These are phyloP conservation scores for Geothlypis trichas DNA, from an alignment of 2,113 vertebrate genomes.

Conservation along the genomic window DNA sequence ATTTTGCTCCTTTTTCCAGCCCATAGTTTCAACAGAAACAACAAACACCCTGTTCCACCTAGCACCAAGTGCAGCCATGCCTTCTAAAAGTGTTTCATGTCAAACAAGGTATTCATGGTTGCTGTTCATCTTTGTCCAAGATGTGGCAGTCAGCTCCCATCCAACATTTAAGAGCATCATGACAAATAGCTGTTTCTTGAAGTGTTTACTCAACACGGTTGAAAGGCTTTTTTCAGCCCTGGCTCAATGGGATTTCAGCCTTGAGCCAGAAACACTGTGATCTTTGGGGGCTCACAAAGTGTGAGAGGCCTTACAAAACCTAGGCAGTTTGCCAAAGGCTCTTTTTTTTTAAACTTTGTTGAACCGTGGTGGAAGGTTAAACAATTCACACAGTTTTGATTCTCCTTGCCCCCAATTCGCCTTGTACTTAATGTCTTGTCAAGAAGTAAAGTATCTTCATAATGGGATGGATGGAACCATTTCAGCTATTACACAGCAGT, in stretches of 20 bases:
- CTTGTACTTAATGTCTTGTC: constrained; percentile 52
- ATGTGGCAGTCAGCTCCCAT: background rate
- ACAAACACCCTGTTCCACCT: background rate
- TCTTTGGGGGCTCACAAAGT: constrained; percentile 53
- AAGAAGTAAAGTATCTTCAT: constrained; percentile 55
- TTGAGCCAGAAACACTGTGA: constrained; percentile 43
- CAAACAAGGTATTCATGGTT: background rate
- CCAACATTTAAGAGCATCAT: background rate
- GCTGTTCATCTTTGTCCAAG: background rate
- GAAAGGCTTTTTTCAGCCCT: background rate
- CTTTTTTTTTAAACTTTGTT: background rate
- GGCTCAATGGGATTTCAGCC: constrained; percentile 6
- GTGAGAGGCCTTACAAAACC: constrained; percentile 56
- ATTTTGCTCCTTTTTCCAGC: background rate
- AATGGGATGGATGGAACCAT: constrained; percentile 43
- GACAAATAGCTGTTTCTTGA: background rate
- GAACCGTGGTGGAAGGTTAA: constrained; percentile 77
- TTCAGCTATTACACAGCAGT: constrained; percentile 39
- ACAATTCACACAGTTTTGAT: constrained; percentile 75
- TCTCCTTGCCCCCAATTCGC: constrained; percentile 25
- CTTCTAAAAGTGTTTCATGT: background rate
- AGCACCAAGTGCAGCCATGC: background rate
- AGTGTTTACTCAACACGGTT: background rate
- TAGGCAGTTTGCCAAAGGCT: constrained; percentile 69
- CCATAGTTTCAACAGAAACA: background rate